These are phyloP conservation scores for Lutraria rhynchaena DNA, from an alignment of 1,140 invertebrate species.

Conservation along the genomic window DNA sequence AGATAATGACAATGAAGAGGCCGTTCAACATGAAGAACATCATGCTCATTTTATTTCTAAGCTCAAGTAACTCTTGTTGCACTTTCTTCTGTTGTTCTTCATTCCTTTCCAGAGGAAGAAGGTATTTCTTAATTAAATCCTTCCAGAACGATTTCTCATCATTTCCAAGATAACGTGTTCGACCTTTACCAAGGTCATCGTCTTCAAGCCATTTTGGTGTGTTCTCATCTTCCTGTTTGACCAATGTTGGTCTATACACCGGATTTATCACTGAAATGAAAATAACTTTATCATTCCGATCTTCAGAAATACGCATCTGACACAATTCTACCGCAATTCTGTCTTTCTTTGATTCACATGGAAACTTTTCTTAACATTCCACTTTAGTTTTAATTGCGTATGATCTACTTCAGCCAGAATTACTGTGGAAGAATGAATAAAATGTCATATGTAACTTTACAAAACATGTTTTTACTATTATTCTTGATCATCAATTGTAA, in stretches of 20 bases:
- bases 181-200: constrained; percentile 81
- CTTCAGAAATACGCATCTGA: background rate
- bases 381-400: no score
- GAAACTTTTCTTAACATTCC: no score
- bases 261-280: constrained; percentile 57
- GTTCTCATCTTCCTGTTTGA: constrained; percentile 67
- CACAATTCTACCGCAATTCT: background rate
- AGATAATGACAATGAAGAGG: constrained; percentile 79
- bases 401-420: no score
- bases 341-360: background rate
- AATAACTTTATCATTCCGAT: background rate
- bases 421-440: no score
- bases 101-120: constrained; percentile 74
- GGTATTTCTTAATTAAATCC: constrained; percentile 77
- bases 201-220: constrained; percentile 94
- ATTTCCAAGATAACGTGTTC: constrained; percentile 87
- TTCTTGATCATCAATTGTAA: no score
- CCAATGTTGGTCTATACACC: constrained; percentile 58
- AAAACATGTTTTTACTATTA: no score
- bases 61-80: constrained; percentile 92
- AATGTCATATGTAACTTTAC: no score
- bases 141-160: constrained; percentile 77
- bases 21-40: constrained; percentile 80
- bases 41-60: constrained; percentile 91
- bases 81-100: constrained; percentile 72